Evolutionary conservation across 1,140 invertebrate genomes (phyloP).

Genomic region (Tribolium castaneum): DNA sequence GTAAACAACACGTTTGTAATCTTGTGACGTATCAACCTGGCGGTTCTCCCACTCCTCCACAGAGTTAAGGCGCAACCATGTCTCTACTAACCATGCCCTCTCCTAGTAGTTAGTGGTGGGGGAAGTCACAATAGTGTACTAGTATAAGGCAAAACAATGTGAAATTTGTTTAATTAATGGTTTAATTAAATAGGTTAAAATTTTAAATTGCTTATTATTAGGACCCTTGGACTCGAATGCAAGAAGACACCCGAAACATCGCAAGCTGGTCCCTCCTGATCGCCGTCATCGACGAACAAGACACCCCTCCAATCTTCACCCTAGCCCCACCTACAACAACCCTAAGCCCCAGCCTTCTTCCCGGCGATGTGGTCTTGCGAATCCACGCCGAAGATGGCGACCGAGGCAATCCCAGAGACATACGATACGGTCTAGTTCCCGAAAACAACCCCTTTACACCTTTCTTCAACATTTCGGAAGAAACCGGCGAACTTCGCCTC

Average conservation of each 20-base stretch:
- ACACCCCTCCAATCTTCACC: constrained; percentile 87
- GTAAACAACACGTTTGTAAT: too few relatives aligned
- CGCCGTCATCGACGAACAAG: constrained; percentile 86
- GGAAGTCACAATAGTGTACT: too few relatives aligned
- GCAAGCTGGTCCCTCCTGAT: constrained; percentile 83
- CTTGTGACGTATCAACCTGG: too few relatives aligned
- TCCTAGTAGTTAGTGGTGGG: too few relatives aligned
- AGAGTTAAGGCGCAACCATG: too few relatives aligned
- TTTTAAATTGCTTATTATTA: constrained; percentile 60
- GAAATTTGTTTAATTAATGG: too few relatives aligned
- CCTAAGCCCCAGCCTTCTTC: constrained; percentile 71
- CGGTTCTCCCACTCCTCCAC: too few relatives aligned
- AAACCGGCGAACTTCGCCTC: constrained; percentile 80
- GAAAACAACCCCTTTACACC: constrained; percentile 84
- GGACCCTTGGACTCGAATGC: constrained; percentile 86
- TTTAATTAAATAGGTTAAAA: too few relatives aligned
- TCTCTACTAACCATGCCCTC: too few relatives aligned
- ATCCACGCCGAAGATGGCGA: constrained; percentile 91
- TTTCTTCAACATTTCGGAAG: constrained; percentile 86
- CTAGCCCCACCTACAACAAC: constrained; percentile 82
- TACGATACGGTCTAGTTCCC: constrained; percentile 84
- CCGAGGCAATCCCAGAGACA: constrained; percentile 82
- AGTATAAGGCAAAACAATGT: too few relatives aligned
- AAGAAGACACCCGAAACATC: constrained; percentile 86
- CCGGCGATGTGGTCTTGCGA: constrained; percentile 73